phyloP scores from a whole-genome alignment of 2,113 vertebrate species.

The Sebastes fasciatus region DNA sequence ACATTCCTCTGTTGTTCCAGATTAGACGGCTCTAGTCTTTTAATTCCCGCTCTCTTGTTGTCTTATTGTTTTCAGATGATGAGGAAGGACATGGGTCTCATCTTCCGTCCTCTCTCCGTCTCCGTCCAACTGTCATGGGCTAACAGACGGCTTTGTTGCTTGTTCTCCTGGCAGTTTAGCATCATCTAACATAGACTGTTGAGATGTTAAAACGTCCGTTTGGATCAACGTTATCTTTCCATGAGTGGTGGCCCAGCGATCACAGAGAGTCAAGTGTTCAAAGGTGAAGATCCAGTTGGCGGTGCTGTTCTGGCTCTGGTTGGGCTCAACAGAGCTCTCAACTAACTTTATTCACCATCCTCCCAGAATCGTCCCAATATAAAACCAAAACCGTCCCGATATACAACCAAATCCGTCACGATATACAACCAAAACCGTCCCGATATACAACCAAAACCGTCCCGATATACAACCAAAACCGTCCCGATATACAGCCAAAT shows the following conservation, averaged over 20 bases:
- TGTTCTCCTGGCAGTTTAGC: constrained; percentile 33
- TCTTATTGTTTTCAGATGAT: constrained; percentile 77
- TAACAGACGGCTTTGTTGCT: neutral
- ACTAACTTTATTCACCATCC: too few relatives aligned
- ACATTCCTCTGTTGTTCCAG: constrained; percentile 69
- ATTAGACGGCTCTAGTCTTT: constrained; percentile 62
- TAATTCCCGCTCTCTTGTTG: constrained; percentile 53
- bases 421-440: too few relatives aligned
- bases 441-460: too few relatives aligned
- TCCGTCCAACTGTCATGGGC: neutral
- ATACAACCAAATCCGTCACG: too few relatives aligned
- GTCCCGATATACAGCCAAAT: too few relatives aligned
- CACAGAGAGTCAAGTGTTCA: neutral
- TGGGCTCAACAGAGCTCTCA: too few relatives aligned
- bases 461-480: too few relatives aligned
- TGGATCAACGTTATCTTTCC: neutral
- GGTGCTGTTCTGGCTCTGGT: neutral
- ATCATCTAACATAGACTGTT: constrained; percentile 6
- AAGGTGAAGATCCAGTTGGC: neutral
- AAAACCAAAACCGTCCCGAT: too few relatives aligned
- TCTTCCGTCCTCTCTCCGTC: constrained; percentile 14
- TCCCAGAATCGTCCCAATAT: too few relatives aligned
- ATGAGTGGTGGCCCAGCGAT: neutral
- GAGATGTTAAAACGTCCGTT: too few relatives aligned
- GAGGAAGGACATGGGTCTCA: constrained; percentile 39